Evolutionary conservation across 2,888 invertebrate genomes (phyloP).

Genomic region (Caenorhabditis wallacei): DNA sequence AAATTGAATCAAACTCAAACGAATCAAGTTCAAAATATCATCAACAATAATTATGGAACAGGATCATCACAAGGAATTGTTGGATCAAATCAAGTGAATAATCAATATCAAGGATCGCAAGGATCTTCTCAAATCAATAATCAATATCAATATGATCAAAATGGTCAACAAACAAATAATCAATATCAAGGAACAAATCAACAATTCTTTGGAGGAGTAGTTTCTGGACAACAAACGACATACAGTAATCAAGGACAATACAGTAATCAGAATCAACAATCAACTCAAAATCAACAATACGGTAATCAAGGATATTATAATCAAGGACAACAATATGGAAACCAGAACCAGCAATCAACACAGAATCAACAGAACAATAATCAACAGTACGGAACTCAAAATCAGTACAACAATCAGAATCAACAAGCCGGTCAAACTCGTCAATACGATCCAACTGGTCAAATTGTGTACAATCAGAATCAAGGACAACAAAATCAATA

Average conservation of each 20-base stretch:
- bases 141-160: constrained; percentile 20
- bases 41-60: constrained; percentile 65
- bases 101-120: constrained; percentile 30
- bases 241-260: neutral
- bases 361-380: constrained; percentile 18
- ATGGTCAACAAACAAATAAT: constrained; percentile 19
- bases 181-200: constrained; percentile 30
- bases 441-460: neutral
- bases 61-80: constrained; percentile 11
- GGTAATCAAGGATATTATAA: neutral
- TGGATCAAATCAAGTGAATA: constrained; percentile 14
- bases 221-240: constrained; percentile 20
- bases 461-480: neutral
- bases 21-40: constrained; percentile 55
- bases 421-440: constrained; percentile 10
- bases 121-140: constrained; percentile 13
- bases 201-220: constrained; percentile 37
- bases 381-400: neutral
- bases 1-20: constrained; percentile 66
- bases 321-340: no score
- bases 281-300: neutral
- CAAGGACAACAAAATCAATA: constrained; percentile 1
- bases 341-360: neutral
- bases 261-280: neutral
- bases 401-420: constrained; percentile 26